Percentiles rank a stretch among this genome's conserved stretches.
These are phyloP conservation scores for Benitochromis conjunctus DNA, from an alignment of 2,113 vertebrate genomes.

Conservation along the genomic window DNA sequence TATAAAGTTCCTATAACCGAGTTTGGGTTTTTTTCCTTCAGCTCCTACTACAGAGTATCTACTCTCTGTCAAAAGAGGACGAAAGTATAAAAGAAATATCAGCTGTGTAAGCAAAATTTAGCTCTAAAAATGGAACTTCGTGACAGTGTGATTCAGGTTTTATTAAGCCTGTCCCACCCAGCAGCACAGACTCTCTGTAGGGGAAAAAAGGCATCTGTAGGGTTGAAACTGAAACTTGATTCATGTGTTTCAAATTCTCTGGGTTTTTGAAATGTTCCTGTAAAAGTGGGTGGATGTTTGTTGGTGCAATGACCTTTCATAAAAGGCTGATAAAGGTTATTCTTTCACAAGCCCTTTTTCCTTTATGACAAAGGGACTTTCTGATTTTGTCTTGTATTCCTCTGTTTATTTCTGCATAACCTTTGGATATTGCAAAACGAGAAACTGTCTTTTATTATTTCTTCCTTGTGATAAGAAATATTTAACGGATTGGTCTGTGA, in stretches of 20 bases:
- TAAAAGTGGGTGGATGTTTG: not conserved
- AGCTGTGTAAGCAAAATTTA: not conserved
- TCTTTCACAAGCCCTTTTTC: not conserved
- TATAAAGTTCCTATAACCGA: fast-evolving
- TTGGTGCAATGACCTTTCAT: not conserved
- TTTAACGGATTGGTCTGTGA: not conserved
- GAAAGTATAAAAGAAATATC: not conserved
- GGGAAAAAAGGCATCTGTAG: fast-evolving
- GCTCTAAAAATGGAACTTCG: not conserved
- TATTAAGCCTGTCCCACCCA: not conserved
- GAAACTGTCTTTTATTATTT: not conserved
- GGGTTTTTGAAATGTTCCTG: not conserved
- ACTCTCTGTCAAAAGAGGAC: not conserved
- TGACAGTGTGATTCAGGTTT: fast-evolving
- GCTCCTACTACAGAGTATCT: not conserved
- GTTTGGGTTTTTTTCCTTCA: fast-evolving
- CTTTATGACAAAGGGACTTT: not conserved
- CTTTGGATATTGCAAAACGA: not conserved
- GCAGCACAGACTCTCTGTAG: not conserved
- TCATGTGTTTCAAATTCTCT: not conserved
- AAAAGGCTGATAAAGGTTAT: not conserved
- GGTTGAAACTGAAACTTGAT: not conserved
- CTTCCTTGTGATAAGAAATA: not conserved
- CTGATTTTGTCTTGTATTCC: not conserved
- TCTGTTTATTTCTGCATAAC: fast-evolving